Percentiles rank a stretch among this genome's conserved stretches.
Evolutionary conservation across 2,113 vertebrate species (phyloP).

Genomic region (Cyprinodon variegatus): DNA sequence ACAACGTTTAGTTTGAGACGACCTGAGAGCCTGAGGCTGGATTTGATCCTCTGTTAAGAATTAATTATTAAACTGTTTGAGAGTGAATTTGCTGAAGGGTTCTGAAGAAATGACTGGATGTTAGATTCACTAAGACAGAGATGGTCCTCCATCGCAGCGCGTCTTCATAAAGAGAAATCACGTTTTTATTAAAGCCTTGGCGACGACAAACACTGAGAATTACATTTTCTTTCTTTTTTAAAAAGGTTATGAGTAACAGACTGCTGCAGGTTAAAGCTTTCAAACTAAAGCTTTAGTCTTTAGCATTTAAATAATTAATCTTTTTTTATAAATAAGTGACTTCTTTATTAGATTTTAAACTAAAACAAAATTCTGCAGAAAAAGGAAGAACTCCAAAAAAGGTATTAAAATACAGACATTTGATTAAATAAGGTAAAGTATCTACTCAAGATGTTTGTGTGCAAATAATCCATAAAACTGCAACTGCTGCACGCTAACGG

Average conservation of each 20-base stretch:
- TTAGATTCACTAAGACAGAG: conserved; percentile 43
- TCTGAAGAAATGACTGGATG: conserved; percentile 40
- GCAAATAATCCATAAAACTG: no score
- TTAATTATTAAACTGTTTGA: conserved; percentile 31
- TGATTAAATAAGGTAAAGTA: no score
- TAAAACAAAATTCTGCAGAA: conserved; percentile 25
- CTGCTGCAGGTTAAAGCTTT: no score
- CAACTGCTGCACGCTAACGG: no score
- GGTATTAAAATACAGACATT: background rate
- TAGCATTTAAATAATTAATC: no score
- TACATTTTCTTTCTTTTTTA: no score
- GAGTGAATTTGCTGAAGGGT: conserved; percentile 41
- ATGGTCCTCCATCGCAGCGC: conserved; percentile 24
- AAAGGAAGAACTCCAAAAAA: conserved; percentile 37
- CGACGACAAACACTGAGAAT: conserved; percentile 4
- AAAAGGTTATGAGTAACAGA: no score
- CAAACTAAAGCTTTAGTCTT: no score
- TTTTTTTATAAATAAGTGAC: no score
- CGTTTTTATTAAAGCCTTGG: conserved; percentile 36
- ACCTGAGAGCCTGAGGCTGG: conserved; percentile 16
- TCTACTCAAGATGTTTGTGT: no score
- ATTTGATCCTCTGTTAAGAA: conserved; percentile 16
- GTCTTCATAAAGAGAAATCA: conserved; percentile 52
- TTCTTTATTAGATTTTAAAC: background rate
- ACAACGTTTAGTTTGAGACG: no score